Conservation (phyloP, 2,797 vertebrate genomes). For the Anguilla marmorata region DNA sequence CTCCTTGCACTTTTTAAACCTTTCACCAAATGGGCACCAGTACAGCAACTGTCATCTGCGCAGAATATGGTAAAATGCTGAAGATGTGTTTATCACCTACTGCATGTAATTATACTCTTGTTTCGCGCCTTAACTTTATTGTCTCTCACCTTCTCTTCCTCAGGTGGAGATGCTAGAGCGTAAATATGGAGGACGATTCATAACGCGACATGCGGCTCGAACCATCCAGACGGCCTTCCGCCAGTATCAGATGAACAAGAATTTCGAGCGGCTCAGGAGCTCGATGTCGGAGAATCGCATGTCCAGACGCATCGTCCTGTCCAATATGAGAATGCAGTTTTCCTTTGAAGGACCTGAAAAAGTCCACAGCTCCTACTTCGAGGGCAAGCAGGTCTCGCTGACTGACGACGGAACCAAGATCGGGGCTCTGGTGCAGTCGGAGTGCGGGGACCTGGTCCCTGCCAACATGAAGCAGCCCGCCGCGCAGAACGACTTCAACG, state of each 20-base stretch:
- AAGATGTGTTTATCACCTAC: neutral
- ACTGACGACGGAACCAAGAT: constrained; percentile 82
- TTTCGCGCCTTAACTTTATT: neutral
- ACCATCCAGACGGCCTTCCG: constrained; percentile 98
- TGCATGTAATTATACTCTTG: neutral
- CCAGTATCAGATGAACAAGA: constrained; percentile 99
- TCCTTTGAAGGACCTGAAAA: constrained; percentile 98
- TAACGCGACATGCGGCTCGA: constrained; percentile 94
- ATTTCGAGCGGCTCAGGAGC: constrained; percentile 94
- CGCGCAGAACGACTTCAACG: constrained; percentile 82
- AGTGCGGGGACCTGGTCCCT: constrained; percentile 75
- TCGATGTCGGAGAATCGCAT: constrained; percentile 99
- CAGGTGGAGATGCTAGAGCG: constrained; percentile 99
- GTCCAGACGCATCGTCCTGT: constrained; percentile 94
- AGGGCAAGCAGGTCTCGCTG: constrained; percentile 92
- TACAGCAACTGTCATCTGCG: neutral
- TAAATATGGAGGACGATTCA: constrained; percentile 98
- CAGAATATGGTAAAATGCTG: neutral
- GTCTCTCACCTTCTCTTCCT: constrained; percentile 6
- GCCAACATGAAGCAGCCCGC: constrained; percentile 78
- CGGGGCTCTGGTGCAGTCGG: constrained; percentile 76
- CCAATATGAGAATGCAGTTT: constrained; percentile 99
- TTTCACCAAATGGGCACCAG: neutral
- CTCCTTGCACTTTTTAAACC: neutral
- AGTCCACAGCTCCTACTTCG: constrained; percentile 95